These are phyloP conservation scores for Euborellia annulipes DNA, from an alignment of 1,140 invertebrate genomes.

Conservation along the genomic window DNA sequence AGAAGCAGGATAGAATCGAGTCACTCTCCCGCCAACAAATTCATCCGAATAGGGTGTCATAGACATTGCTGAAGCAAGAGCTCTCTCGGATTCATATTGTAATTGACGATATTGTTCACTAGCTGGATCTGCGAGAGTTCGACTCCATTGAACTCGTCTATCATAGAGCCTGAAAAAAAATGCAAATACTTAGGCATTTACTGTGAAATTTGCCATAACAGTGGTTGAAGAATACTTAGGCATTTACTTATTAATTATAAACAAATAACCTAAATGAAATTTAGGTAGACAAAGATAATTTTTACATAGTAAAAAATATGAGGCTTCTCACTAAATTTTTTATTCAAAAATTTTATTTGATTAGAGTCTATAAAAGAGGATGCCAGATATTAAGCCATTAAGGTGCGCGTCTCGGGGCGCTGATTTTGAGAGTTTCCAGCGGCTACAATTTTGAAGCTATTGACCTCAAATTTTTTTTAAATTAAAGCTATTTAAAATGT, in stretches of 20 bases:
- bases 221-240: constrained; percentile 6
- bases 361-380: too few relatives aligned
- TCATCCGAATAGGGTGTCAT: constrained; percentile 78
- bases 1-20: constrained; percentile 50
- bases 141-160: constrained; percentile 54
- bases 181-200: constrained; percentile 24
- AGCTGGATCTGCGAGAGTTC: constrained; percentile 50
- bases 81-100: constrained; percentile 65
- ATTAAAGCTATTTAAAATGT: too few relatives aligned
- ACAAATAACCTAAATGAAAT: too few relatives aligned
- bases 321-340: too few relatives aligned
- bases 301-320: too few relatives aligned
- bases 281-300: too few relatives aligned
- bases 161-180: constrained; percentile 48
- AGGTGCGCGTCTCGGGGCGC: too few relatives aligned
- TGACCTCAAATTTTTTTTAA: too few relatives aligned
- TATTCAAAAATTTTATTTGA: too few relatives aligned
- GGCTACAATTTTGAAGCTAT: too few relatives aligned
- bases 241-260: not conserved
- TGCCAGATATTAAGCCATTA: too few relatives aligned
- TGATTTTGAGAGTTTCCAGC: too few relatives aligned
- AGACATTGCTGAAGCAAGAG: constrained; percentile 75
- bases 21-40: constrained; percentile 63
- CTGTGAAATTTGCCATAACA: constrained; percentile 69
- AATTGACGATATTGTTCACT: constrained; percentile 68